Percentiles rank a stretch among this genome's conserved stretches.
These are phyloP conservation scores for Drosophila ohnishii DNA, from an alignment of 1,140 invertebrate genomes.

Conservation along the genomic window DNA sequence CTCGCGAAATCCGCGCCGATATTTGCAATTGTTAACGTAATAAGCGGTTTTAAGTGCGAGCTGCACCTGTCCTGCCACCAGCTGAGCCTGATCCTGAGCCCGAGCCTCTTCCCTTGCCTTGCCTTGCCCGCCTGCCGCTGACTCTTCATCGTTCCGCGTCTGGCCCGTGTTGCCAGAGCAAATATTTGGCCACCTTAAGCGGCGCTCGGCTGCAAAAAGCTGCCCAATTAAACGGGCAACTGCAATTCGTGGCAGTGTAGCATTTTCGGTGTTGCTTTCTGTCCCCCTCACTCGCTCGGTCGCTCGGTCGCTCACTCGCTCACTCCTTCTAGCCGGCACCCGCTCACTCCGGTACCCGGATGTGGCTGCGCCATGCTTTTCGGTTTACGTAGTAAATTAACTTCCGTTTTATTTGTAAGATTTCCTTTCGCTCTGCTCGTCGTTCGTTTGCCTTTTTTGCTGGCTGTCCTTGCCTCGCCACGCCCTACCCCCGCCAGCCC, in stretches of 20 bases:
- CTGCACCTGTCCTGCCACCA: slow-evolving; percentile 55
- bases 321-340: neutral
- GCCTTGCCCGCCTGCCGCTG: neutral
- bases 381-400: slow-evolving; percentile 83
- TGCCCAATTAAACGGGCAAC: slow-evolving; percentile 76
- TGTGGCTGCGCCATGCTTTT: slow-evolving; percentile 80
- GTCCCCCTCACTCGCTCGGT: neutral
- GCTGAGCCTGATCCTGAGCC: neutral
- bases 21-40: slow-evolving; percentile 81
- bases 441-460: slow-evolving; percentile 64
- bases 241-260: slow-evolving; percentile 64
- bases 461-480: slow-evolving; percentile 34
- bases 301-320: neutral
- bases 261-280: slow-evolving; percentile 35
- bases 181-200: slow-evolving; percentile 77
- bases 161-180: slow-evolving; percentile 64
- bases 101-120: neutral
- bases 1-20: slow-evolving; percentile 61
- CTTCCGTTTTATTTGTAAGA: slow-evolving; percentile 83
- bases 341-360: slow-evolving; percentile 43
- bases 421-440: slow-evolving; percentile 77
- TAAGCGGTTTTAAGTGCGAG: slow-evolving; percentile 74
- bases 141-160: slow-evolving; percentile 22
- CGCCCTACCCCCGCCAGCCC: slow-evolving; percentile 2
- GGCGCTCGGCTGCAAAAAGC: slow-evolving; percentile 60